A percentile compares a stretch with the other conserved stretches of the same genome.
Conservation (phyloP, 2,888 invertebrate species). For the Rhodophaea formosa region DNA sequence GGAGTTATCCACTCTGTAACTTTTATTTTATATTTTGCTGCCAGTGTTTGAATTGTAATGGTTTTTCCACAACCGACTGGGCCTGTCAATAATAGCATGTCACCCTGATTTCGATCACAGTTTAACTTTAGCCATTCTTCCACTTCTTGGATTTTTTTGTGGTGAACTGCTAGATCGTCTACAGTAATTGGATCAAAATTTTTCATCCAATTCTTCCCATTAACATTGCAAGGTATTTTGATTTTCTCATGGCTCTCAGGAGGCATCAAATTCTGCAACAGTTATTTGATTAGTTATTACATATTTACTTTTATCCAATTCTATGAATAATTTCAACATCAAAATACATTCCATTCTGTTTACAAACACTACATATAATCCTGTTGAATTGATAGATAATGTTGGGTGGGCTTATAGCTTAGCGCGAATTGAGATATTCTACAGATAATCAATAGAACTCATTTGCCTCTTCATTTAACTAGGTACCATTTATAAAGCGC, state of each 20-base stretch:
- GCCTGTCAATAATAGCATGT: constrained; percentile 87
- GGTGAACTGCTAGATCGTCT: constrained; percentile 86
- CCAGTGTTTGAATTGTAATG: constrained; percentile 84
- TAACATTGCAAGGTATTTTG: constrained; percentile 26
- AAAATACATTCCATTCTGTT: no score
- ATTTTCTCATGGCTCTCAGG: not conserved
- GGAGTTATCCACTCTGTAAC: constrained; percentile 93
- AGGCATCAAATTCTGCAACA: constrained; percentile 15
- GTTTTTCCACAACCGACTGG: constrained; percentile 94
- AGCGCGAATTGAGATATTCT: no score
- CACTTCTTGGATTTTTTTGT: constrained; percentile 87
- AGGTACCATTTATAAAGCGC: no score
- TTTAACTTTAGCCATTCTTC: constrained; percentile 83
- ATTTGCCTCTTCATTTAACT: no score
- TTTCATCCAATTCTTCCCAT: constrained; percentile 80
- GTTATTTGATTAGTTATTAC: not conserved
- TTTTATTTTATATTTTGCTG: constrained; percentile 81
- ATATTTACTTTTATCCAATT: no score
- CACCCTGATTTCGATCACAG: constrained; percentile 48
- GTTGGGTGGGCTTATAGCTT: no score
- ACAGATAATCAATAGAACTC: no score
- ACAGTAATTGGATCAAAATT: constrained; percentile 80
- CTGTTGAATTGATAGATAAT: no score
- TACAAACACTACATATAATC: no score
- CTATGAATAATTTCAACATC: no score